Percentiles rank a stretch among this genome's conserved stretches.
These are phyloP conservation scores for Gortyna flavago DNA, from an alignment of 2,888 invertebrate genomes.

Conservation along the genomic window DNA sequence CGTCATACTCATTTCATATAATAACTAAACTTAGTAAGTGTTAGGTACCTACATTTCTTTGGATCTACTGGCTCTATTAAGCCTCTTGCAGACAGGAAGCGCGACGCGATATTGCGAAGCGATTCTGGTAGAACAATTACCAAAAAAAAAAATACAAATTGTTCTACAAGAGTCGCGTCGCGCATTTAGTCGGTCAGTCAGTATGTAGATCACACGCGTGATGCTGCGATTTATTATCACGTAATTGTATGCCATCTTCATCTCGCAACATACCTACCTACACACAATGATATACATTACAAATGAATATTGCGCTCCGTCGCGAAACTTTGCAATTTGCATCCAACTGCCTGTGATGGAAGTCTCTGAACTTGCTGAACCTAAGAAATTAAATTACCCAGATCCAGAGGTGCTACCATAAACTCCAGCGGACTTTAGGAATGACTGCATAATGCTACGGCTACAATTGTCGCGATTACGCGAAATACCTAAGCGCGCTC, in stretches of 20 bases:
- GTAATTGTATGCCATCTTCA: constrained; percentile 48
- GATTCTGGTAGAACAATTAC: neutral
- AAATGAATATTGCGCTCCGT: constrained; percentile 71
- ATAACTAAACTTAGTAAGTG: too few species aligned
- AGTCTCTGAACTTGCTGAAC: neutral
- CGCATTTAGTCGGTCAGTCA: constrained; percentile 12
- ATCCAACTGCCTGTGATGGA: constrained; percentile 65
- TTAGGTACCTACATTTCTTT: neutral
- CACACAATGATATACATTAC: constrained; percentile 70
- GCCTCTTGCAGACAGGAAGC: neutral
- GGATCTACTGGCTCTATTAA: neutral
- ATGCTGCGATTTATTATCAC: constrained; percentile 37
- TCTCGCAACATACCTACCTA: constrained; percentile 39
- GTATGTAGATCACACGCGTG: constrained; percentile 40
- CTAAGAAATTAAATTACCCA: neutral
- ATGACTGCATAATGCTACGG: neutral
- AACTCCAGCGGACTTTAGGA: neutral
- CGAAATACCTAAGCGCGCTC: too few species aligned
- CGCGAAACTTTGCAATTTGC: constrained; percentile 72
- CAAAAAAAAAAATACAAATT: neutral
- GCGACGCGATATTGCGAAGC: neutral
- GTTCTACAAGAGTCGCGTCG: neutral
- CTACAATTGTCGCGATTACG: too few species aligned
- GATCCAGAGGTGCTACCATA: neutral
- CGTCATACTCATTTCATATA: neutral